These are phyloP conservation scores for Crocuta crocuta DNA, from an alignment of 2,113 vertebrate genomes.

Conservation along the genomic window DNA sequence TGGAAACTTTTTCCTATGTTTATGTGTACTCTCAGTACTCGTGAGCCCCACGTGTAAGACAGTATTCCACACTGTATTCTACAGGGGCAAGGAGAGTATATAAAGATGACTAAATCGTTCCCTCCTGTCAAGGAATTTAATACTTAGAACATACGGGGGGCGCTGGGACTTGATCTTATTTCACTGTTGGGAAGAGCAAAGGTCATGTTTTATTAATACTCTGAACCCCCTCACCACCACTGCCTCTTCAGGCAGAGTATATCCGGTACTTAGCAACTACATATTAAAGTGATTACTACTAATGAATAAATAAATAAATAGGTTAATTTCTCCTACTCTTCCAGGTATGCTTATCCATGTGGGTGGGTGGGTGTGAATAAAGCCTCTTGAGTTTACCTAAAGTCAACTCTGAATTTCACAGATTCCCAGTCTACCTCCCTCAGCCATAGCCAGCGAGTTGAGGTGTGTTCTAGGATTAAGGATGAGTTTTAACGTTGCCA, in stretches of 20 bases:
- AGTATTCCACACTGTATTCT: background rate
- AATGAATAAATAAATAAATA: background rate
- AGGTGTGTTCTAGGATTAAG: background rate
- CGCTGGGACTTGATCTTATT: background rate
- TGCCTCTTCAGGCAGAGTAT: background rate
- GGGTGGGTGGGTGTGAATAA: background rate
- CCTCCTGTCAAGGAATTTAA: constrained; percentile 33
- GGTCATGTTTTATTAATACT: background rate
- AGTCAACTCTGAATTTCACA: background rate
- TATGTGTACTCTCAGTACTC: background rate
- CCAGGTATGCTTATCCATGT: background rate
- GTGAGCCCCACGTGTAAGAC: background rate
- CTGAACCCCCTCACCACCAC: background rate
- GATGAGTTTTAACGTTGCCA: constrained; percentile 9
- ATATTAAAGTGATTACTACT: background rate
- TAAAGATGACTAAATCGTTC: background rate
- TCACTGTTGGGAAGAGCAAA: background rate
- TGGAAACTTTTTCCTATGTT: background rate
- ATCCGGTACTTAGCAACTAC: background rate
- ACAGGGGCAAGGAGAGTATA: background rate
- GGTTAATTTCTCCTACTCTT: background rate
- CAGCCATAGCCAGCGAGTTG: background rate
- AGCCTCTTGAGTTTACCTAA: background rate
- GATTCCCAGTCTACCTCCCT: background rate
- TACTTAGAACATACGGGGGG: background rate